Conservation (phyloP, 1,140 invertebrate genomes). For the Drosophila kanapiae region DNA sequence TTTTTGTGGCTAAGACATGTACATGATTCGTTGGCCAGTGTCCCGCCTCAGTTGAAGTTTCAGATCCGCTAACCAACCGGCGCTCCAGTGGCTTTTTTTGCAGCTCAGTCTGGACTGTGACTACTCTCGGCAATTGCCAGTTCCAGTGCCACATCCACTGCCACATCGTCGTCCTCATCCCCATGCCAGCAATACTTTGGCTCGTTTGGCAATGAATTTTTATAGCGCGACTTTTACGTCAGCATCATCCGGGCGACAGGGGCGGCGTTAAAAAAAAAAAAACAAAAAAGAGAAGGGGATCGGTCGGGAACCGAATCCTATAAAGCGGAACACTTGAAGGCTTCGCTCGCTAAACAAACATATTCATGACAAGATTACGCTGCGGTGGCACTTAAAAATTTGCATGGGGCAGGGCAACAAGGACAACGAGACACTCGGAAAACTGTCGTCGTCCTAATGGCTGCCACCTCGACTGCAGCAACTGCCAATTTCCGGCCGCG, state of each 20-base stretch:
- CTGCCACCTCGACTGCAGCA: conserved; percentile 36
- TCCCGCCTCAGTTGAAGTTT: conserved; percentile 39
- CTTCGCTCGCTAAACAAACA: conserved; percentile 66
- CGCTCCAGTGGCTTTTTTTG: conserved; percentile 34
- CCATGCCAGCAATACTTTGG: conserved; percentile 61
- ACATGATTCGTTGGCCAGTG: neutral
- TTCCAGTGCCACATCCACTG: conserved; percentile 23
- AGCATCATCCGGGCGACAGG: conserved; percentile 17
- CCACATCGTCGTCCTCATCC: neutral
- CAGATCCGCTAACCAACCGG: conserved; percentile 46
- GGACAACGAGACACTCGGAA: conserved; percentile 1
- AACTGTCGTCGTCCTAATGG: conserved; percentile 43
- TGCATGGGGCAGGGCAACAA: conserved; percentile 24
- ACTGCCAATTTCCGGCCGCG: conserved; percentile 77
- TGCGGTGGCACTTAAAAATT: conserved; percentile 64
- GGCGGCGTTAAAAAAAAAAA: conserved; percentile 3
- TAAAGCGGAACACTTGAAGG: conserved; percentile 40
- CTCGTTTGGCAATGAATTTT: conserved; percentile 81
- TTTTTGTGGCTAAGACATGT: neutral
- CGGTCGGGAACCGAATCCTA: conserved; percentile 15
- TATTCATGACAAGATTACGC: conserved; percentile 80
- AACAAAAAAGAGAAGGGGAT: neutral
- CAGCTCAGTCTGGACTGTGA: conserved; percentile 50
- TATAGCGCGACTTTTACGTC: conserved; percentile 75
- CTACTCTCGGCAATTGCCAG: conserved; percentile 68